A percentile compares a stretch with the other conserved stretches of the same genome.
Evolutionary conservation across 2,888 invertebrate species (phyloP).

Genomic region (Nebria brevicollis): DNA sequence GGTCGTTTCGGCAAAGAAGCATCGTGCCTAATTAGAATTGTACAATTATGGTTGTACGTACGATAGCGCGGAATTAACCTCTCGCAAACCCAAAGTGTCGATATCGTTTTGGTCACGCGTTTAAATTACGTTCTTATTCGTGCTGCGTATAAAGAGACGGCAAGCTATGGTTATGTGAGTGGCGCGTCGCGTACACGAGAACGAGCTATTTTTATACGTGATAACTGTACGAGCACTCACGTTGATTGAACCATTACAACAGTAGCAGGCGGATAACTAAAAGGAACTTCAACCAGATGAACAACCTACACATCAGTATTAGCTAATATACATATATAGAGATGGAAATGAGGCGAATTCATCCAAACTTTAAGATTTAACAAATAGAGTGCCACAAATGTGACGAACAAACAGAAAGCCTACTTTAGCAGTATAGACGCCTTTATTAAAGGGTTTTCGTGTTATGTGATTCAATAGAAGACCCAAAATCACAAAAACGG

Average conservation of each 20-base stretch:
- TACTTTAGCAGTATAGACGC: no score
- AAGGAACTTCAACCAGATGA: background rate
- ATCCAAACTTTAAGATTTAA: background rate
- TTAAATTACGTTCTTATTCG: conserved; percentile 28
- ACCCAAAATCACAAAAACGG: no score
- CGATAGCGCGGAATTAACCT: background rate
- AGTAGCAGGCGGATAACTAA: background rate
- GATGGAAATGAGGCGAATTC: background rate
- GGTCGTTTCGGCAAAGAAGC: background rate
- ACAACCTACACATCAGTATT: conserved; percentile 2
- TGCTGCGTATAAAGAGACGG: background rate
- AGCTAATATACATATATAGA: background rate
- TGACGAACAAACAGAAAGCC: no score
- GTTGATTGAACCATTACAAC: conserved; percentile 29
- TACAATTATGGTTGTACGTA: conserved; percentile 24
- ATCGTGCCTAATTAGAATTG: conserved; percentile 30
- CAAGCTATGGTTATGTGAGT: background rate
- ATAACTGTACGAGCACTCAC: conserved; percentile 24
- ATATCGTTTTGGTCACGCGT: conserved; percentile 28
- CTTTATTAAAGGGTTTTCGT: no score
- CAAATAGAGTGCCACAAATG: background rate
- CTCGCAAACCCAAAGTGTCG: conserved; percentile 14
- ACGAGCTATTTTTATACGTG: conserved; percentile 10
- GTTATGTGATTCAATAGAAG: no score
- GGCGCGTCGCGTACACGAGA: conserved; percentile 24